Conservation (phyloP, 2,888 invertebrate genomes). For the Euproctis similis region DNA sequence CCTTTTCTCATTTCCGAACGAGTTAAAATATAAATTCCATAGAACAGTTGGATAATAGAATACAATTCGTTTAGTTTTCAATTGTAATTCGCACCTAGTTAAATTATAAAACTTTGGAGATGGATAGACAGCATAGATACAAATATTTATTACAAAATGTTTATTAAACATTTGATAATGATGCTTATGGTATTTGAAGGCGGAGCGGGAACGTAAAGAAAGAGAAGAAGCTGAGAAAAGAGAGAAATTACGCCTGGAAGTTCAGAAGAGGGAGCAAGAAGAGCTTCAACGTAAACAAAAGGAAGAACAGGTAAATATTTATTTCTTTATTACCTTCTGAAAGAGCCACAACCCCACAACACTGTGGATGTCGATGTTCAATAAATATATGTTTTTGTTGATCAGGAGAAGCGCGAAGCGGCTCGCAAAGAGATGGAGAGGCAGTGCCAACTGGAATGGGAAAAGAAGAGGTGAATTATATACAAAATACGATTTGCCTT, state of each 20-base stretch:
- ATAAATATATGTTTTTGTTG: not conserved
- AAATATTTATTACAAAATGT: no score
- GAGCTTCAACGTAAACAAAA: conserved; percentile 90
- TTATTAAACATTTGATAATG: no score
- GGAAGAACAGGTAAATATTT: conserved; percentile 73
- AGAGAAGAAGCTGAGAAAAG: conserved; percentile 91
- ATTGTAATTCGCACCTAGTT: no score
- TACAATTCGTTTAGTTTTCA: no score
- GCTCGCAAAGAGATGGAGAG: conserved; percentile 89
- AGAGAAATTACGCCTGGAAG: conserved; percentile 85
- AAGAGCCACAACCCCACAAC: no score
- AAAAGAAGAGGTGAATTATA: conserved; percentile 82
- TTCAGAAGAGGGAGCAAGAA: conserved; percentile 87
- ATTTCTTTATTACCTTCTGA: not conserved
- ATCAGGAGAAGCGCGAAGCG: conserved; percentile 63
- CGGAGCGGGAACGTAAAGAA: conserved; percentile 94
- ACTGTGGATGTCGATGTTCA: not conserved
- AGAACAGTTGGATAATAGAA: no score
- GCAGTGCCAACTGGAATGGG: conserved; percentile 96
- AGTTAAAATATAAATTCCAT: no score
- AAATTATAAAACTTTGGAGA: no score
- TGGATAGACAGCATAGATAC: no score
- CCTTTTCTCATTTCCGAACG: no score
- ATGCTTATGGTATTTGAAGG: conserved; percentile 69
- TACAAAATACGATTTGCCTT: no score